Evolutionary conservation across 2,113 vertebrate species (phyloP).

Genomic region (Pantherophis guttatus): DNA sequence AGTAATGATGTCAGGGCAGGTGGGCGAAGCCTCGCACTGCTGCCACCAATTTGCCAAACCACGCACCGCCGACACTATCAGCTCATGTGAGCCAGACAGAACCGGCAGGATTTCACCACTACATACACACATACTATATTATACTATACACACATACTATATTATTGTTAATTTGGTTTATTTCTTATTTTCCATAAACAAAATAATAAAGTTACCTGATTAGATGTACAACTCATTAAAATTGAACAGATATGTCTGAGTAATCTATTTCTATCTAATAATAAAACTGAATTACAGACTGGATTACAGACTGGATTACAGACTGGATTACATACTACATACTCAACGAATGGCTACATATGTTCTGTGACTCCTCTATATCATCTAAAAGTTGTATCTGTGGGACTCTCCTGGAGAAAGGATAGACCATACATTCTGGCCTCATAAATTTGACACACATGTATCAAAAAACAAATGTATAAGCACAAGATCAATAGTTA

Average conservation of each 20-base stretch:
- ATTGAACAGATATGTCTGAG: neutral
- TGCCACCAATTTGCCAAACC: too few species aligned
- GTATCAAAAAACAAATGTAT: neutral
- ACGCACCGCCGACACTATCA: too few species aligned
- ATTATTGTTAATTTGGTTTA: neutral
- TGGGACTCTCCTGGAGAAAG: neutral
- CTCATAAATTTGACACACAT: neutral
- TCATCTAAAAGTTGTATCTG: neutral
- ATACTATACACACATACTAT: neutral
- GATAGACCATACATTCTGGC: neutral
- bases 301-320: neutral
- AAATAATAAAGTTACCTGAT: neutral
- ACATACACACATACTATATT: too few species aligned
- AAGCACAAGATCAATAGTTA: neutral
- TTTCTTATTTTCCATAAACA: neutral
- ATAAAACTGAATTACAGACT: neutral
- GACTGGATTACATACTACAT: neutral
- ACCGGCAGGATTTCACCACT: too few species aligned
- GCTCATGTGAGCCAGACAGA: too few species aligned
- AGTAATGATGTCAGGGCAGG: too few species aligned
- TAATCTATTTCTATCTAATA: neutral
- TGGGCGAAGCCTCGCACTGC: too few species aligned
- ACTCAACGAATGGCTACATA: neutral
- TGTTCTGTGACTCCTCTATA: neutral
- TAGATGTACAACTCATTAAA: neutral